Evolutionary conservation across 2,888 invertebrate species (phyloP).

Genomic region (Nudaria mundana): DNA sequence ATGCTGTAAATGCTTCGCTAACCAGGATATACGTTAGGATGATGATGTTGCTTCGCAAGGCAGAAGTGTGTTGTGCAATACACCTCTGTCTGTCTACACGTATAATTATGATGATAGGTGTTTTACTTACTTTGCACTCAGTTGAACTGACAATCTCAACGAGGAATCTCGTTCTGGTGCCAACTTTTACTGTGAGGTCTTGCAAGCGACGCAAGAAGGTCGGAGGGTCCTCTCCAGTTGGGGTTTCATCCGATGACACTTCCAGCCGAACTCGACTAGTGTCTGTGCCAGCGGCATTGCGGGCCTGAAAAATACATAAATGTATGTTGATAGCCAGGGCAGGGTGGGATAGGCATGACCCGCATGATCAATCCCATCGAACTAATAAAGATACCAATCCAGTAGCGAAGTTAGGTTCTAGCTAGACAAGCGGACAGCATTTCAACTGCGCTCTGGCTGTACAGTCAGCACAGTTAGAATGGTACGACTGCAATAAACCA

Average conservation of each 20-base stretch:
- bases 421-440: no score
- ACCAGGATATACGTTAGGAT: no score
- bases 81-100: neutral
- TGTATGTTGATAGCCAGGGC: no score
- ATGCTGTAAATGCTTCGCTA: no score
- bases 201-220: constrained; percentile 91
- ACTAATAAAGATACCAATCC: no score
- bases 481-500: no score
- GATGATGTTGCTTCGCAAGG: no score
- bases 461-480: no score
- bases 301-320: constrained; percentile 63
- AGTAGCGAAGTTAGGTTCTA: no score
- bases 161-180: constrained; percentile 91
- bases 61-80: neutral
- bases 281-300: constrained; percentile 82
- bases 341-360: no score
- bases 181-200: constrained; percentile 94
- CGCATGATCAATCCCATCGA: no score
- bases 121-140: constrained; percentile 86
- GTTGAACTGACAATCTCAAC: constrained; percentile 91
- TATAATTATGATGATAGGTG: neutral
- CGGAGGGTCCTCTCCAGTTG: constrained; percentile 88
- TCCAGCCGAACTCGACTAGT: constrained; percentile 75
- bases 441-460: no score
- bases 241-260: constrained; percentile 80